Percentiles rank a stretch among this genome's conserved stretches.
Evolutionary conservation across 1,140 invertebrate genomes (phyloP).

Genomic region (Sipha flava): DNA sequence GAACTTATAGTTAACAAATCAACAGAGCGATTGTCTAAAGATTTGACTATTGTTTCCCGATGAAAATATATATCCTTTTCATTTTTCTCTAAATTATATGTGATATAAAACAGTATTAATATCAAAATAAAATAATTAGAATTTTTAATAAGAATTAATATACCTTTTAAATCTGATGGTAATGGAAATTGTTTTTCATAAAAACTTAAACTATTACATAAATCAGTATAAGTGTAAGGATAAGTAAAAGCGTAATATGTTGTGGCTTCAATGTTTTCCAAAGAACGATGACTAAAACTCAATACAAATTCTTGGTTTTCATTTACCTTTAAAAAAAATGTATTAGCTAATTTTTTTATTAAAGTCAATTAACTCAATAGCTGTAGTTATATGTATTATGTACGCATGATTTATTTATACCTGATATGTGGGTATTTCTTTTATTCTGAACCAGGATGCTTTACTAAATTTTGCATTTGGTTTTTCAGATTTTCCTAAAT

Average conservation of each 20-base stretch:
- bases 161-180: conserved; percentile 23
- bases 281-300: conserved; percentile 67
- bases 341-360: neutral
- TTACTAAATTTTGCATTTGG: conserved; percentile 47
- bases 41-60: conserved; percentile 70
- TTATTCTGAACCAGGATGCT: conserved; percentile 63
- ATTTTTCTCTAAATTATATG: conserved; percentile 36
- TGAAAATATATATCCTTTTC: conserved; percentile 75
- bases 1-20: conserved; percentile 84
- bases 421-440: conserved; percentile 55
- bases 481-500: conserved; percentile 50
- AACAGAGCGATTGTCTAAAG: conserved; percentile 70
- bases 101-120: neutral
- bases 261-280: conserved; percentile 61
- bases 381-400: neutral
- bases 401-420: neutral
- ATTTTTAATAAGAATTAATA: neutral
- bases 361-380: neutral
- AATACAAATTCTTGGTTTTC: conserved; percentile 48
- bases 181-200: conserved; percentile 52
- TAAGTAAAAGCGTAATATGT: conserved; percentile 89
- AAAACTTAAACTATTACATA: conserved; percentile 59
- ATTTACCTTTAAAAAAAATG: neutral
- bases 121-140: neutral
- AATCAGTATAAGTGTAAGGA: conserved; percentile 76